Evolutionary conservation across 2,888 invertebrate genomes (phyloP).

Genomic region (Dorcus hopei): DNA sequence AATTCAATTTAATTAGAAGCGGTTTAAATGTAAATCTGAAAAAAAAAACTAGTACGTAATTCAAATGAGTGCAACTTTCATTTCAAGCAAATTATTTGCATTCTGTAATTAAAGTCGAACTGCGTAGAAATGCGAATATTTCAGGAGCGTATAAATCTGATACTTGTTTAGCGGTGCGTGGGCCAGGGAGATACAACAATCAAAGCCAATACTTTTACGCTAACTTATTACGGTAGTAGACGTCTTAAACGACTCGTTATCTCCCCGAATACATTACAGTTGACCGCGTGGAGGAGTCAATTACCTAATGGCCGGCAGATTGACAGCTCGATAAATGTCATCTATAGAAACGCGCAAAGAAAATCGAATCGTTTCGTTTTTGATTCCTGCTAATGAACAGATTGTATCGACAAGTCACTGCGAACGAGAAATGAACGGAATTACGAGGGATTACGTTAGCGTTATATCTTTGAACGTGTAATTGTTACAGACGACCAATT

Average conservation of each 20-base stretch:
- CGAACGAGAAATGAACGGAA: background rate
- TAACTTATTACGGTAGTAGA: conserved; percentile 16
- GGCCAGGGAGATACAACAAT: conserved; percentile 15
- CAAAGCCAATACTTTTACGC: conserved; percentile 16
- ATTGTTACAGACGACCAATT: background rate
- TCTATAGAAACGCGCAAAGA: background rate
- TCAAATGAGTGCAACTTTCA: too few relatives aligned
- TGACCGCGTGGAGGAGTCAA: conserved; percentile 3
- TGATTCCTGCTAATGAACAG: too few relatives aligned
- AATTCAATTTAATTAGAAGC: too few relatives aligned
- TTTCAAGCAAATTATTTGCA: too few relatives aligned
- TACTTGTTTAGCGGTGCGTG: conserved; percentile 12
- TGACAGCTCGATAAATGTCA: background rate
- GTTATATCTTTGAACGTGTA: background rate
- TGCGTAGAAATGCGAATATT: background rate
- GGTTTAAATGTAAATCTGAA: too few relatives aligned
- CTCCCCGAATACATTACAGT: background rate
- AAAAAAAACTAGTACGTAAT: too few relatives aligned
- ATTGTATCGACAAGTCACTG: background rate
- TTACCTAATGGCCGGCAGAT: background rate
- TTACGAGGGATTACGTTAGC: background rate
- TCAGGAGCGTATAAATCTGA: background rate
- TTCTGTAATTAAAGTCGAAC: too few relatives aligned
- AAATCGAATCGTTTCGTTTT: background rate
- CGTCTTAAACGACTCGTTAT: conserved; percentile 17